A percentile compares a stretch with the other conserved stretches of the same genome.
Conservation (phyloP, 1,140 invertebrate species). For the Drosophila lacteicornis region DNA sequence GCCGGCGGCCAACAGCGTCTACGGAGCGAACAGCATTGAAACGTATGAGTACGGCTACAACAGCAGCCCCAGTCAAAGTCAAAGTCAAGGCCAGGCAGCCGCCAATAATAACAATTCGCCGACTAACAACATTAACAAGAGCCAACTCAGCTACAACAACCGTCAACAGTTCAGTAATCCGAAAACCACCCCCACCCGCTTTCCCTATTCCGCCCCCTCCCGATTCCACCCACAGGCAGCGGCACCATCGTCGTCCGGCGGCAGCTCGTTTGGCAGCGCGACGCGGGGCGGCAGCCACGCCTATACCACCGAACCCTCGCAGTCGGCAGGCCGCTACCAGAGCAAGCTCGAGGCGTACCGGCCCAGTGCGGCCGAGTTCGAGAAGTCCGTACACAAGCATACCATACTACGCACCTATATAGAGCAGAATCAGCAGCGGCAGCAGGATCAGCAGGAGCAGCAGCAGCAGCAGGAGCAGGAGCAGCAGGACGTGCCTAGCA, state of each 20-base stretch:
- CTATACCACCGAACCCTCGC: slow-evolving; percentile 60
- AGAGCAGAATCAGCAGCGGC: slow-evolving; percentile 55
- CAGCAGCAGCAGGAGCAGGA: slow-evolving; percentile 45
- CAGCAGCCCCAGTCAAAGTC: slow-evolving; percentile 51
- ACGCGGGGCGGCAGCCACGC: slow-evolving; percentile 64
- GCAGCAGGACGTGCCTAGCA: slow-evolving; percentile 34
- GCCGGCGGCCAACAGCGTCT: slow-evolving; percentile 53
- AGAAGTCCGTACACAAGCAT: slow-evolving; percentile 81
- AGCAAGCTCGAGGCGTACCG: slow-evolving; percentile 79
- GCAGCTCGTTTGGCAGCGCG: slow-evolving; percentile 63
- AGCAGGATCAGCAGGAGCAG: slow-evolving; percentile 15
- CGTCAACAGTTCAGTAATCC: slow-evolving; percentile 61
- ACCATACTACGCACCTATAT: slow-evolving; percentile 80
- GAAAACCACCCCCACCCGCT: slow-evolving; percentile 37
- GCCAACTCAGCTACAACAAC: slow-evolving; percentile 44
- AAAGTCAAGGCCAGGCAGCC: slow-evolving; percentile 15
- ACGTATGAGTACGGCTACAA: slow-evolving; percentile 81
- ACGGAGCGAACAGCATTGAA: slow-evolving; percentile 77
- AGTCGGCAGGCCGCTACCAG: slow-evolving; percentile 62
- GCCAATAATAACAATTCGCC: slow-evolving; percentile 66
- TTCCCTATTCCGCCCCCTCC: slow-evolving; percentile 47
- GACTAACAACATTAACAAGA: slow-evolving; percentile 79
- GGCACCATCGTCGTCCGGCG: slow-evolving; percentile 44
- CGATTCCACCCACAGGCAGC: slow-evolving; percentile 69
- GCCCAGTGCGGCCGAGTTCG: slow-evolving; percentile 72